Base-by-base conservation (phyloP, 2,888 invertebrate species). In the Alloscopus bannaensis region DNA sequence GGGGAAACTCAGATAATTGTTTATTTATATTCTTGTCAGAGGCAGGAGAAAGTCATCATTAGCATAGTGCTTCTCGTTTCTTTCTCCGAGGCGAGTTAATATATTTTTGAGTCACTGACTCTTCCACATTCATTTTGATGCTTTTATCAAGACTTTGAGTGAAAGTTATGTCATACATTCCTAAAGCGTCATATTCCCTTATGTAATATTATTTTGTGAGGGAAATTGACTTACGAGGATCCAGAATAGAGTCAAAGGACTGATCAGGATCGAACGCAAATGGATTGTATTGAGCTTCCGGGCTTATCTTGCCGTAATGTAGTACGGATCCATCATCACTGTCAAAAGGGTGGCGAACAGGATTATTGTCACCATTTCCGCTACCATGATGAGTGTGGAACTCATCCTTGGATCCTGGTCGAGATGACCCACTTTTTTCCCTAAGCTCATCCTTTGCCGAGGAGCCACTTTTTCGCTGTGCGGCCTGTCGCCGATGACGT, bases 221-320 rank as follows among this genome's bases (percentile, higher is more conserved):
- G n/a, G n/a, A n/a, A n/a, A n/a, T 28, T 26, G 55, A 80, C 81
- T 70, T 42, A 83, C 81, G 57, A 18, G 81, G 69, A 66, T 62
- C 72, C 42, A 77, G 47, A 20, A 83, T 68, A 22, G 70, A 45
- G 2, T 78, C 78, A 57, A 83, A 83, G 16, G 80, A 76, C 50
- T 79, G 60, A 57, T 81, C 76, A 11, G 70, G 76, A 24, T 83
- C 81, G 20, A 80, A 75, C 31, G 70, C 77, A 80, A 77, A 83
- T 22, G 81, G 81, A 52, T 83, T 81, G 62, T 71, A 81, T 31
- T 72, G 20, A 65, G 81, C 76, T 31, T 50, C 45, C 13, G 59
- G 64, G 13, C 57, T 60, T 24, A 71, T 60, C 29, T 70, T 64
- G n/a, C 59, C 79, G 18, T 40, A 77, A 40, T 62, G 60, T 29